Evolutionary conservation across 1,140 invertebrate species (phyloP), one percentile per base, ranked within the genome.

Genomic region (Lepidurus couesii): DNA sequence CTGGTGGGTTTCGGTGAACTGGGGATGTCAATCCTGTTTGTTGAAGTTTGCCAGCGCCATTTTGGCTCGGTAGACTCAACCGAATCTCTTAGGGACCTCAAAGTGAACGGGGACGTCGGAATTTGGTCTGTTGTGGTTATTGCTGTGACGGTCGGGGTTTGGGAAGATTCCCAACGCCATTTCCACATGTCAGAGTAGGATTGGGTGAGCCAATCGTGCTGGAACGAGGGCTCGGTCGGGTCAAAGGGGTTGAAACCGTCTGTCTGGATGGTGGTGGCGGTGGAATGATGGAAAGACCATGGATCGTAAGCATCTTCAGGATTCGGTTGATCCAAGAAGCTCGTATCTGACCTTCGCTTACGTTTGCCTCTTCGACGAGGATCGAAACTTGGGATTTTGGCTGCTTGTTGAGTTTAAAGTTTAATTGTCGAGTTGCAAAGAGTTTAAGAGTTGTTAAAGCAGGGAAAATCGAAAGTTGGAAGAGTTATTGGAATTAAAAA

Each of bases 281-380:
- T 65, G 9, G 53, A 65, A 7, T 13, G 53, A 65, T 76, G 74
- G 45, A 80, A 81, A 9, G 77, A 74, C 80, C 80, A 81, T 11
- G 80, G 80, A 74, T 81, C 80, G 53, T 81, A 81, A 34, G 75
- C 80, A 13, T 76, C 43, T 6, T 76, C 75, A 42, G 7, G 75
- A 42, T 76, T 76, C 16, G 2, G 34, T 34, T 34, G 34, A 34
- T 34, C 34, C 34, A 21, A 65, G 21, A 65, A 65, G 8, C 8
- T 65, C 16, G 4, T 7, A 21, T 65, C 53, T 3, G 53, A 65
- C 16, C 13, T 47, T 10, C 45, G 45, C 16, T 16, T 65, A 10
- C 53, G 53, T 21, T 16, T 65, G 53, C 53, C 53, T 16, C 13
- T 4, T 4, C 53, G n/a, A 65, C 53, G 53, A 16, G 53, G 53